Percentiles rank a stretch among this genome's conserved stretches.
Conservation (phyloP, 2,888 invertebrate genomes). For the Bombyx huttoni region DNA sequence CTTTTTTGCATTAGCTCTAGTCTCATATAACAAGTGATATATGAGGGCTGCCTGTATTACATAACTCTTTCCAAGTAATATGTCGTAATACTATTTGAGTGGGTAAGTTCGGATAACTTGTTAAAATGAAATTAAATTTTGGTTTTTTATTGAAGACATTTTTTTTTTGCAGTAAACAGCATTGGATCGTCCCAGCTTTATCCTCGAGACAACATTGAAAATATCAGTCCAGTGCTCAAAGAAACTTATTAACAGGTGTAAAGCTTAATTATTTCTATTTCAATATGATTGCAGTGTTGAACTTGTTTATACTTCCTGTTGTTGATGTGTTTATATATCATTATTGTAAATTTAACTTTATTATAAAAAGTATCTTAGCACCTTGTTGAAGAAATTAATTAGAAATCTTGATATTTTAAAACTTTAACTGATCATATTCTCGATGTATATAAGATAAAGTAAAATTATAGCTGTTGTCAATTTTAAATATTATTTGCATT, state of each 20-base stretch:
- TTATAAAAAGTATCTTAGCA: constrained; percentile 44
- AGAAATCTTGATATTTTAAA: not conserved
- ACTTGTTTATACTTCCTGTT: constrained; percentile 36
- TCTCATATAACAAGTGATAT: no score
- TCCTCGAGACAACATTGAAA: constrained; percentile 28
- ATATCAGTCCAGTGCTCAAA: constrained; percentile 41
- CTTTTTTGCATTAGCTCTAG: no score
- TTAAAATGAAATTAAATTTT: no score
- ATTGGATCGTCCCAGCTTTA: constrained; percentile 49
- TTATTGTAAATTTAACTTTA: constrained; percentile 21
- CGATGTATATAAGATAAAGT: not conserved
- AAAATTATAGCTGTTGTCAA: not conserved
- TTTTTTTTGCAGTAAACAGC: constrained; percentile 48
- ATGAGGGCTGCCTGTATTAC: no score
- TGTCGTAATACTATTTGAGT: no score
- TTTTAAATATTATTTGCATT: constrained; percentile 12
- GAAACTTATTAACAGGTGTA: constrained; percentile 32
- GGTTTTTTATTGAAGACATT: no score
- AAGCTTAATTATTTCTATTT: constrained; percentile 31
- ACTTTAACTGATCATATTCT: not conserved
- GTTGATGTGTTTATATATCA: constrained; percentile 26
- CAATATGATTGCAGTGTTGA: constrained; percentile 35
- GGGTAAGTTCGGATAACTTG: no score
- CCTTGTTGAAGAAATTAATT: constrained; percentile 3
- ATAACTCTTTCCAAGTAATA: no score